Percentiles rank a stretch among this genome's conserved stretches.
Evolutionary conservation across 2,113 vertebrate genomes (phyloP).

Genomic region (Neogobius melanostomus): DNA sequence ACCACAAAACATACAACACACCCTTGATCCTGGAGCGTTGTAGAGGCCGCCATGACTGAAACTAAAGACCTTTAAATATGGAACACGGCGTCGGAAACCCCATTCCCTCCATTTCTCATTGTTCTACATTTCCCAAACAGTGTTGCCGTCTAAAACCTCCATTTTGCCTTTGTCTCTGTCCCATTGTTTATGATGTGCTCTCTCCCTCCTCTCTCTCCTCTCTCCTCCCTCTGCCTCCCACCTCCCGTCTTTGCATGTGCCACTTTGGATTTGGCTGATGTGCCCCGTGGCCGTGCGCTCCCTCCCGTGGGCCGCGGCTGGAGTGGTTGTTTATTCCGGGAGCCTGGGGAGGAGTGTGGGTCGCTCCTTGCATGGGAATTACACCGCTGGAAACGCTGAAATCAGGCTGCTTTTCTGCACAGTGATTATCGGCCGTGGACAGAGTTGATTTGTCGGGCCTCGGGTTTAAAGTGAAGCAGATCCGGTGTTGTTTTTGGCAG

Average conservation of each 20-base stretch:
- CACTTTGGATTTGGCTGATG: conserved; percentile 80
- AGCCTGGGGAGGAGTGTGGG: conserved; percentile 74
- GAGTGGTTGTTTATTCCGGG: conserved; percentile 76
- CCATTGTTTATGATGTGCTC: conserved; percentile 67
- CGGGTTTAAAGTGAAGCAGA: too few relatives aligned
- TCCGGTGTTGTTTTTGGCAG: too few relatives aligned
- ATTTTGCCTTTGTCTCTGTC: conserved; percentile 50
- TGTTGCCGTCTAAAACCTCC: conserved; percentile 27
- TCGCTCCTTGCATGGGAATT: conserved; percentile 62
- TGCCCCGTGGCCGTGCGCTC: conserved; percentile 76
- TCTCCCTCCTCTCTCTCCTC: conserved; percentile 50
- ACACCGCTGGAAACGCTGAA: conserved; percentile 46
- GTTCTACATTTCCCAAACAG: conserved; percentile 37
- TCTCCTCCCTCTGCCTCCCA: conserved; percentile 24
- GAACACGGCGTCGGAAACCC: neutral
- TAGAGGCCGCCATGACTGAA: too few relatives aligned
- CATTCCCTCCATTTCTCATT: conserved; percentile 28
- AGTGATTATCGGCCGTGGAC: neutral
- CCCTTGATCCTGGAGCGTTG: too few relatives aligned
- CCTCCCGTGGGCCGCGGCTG: conserved; percentile 65
- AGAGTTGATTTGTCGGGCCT: too few relatives aligned
- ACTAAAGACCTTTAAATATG: too few relatives aligned
- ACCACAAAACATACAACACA: too few relatives aligned
- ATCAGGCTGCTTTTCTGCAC: neutral
- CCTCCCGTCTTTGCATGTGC: conserved; percentile 79